phyloP scores from a whole-genome alignment of 2,797 vertebrate genomes.

The Thamnophis elegans region DNA sequence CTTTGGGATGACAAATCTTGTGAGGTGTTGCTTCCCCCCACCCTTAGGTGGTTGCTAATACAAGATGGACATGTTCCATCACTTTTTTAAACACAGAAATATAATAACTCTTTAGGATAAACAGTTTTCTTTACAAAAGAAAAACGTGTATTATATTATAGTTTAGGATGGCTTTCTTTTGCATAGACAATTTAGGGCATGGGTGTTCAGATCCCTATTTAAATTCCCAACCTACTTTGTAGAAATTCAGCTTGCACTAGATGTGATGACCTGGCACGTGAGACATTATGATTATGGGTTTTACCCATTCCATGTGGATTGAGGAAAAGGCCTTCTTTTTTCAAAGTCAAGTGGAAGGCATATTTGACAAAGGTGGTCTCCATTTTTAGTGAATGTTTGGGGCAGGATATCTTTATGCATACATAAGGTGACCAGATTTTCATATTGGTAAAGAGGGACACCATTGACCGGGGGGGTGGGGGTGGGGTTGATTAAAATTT shows the following conservation, averaged over 20 bases:
- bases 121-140: background rate
- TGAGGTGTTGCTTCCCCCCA: background rate
- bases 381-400: background rate
- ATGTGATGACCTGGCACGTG: too few species aligned
- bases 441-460: too few species aligned
- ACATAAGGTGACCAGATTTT: too few species aligned
- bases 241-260: background rate
- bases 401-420: background rate
- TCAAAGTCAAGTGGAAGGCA: background rate
- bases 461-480: too few species aligned
- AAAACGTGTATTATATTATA: background rate
- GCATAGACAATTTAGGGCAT: background rate
- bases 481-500: too few species aligned
- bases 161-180: background rate
- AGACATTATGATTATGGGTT: background rate
- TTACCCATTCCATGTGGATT: background rate
- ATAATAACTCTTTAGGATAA: background rate
- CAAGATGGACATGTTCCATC: background rate
- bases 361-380: background rate
- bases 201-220: background rate
- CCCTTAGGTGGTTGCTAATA: background rate
- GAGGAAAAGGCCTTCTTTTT: background rate
- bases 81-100: background rate
- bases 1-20: background rate
- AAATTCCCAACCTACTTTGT: background rate